Base-by-base conservation (phyloP, 2,113 vertebrate species). In the Coturnix japonica region DNA sequence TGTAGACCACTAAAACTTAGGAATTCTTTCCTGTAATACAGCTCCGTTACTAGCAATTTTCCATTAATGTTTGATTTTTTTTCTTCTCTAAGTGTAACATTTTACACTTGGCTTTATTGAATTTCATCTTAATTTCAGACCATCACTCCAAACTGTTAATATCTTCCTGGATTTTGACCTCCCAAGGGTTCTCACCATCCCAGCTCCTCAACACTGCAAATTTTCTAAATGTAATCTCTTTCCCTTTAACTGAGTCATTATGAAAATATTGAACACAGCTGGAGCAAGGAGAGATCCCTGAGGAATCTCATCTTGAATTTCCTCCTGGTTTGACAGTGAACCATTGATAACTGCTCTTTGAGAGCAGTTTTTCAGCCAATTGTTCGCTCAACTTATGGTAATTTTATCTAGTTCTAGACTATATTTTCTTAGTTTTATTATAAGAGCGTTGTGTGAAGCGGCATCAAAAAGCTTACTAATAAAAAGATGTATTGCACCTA, bases 61-160 rank as follows among this genome's bases (percentile, higher is more conserved):
- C 65, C 56, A n/a, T 82, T 95, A 87, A 54, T 71, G 60, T 92
- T 77, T 91, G 90, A 92, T 87, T 95, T 77, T 37, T 37, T 37
- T 43, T 85, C 35, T 63, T 80, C 67, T 71, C 15, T 47, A 89
- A 92, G 53, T 59, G 89, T 51, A 92, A 59, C 3, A 3, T 64
- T 89, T 95, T 87, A 70, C 61, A 56, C 47, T 73, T 59, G 79
- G 51, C 76, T 95, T 95, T 95, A 95, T 92, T 95, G 87, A 96
- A 95, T 95, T 95, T 95, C 90, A 77, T 94, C 94, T 93, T 95
- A 77, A 94, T 95, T 96, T 96, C 94, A 95, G 94, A 60, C 90
- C 85, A 83, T 92, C 87, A 82, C 85, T 95, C 89, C 89, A 85
- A 94, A 91, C 64, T 81, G 87, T 87, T 95, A 89, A 93, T 91